Conservation (phyloP, 2,797 vertebrate genomes). For the Aeoliscus strigatus region DNA sequence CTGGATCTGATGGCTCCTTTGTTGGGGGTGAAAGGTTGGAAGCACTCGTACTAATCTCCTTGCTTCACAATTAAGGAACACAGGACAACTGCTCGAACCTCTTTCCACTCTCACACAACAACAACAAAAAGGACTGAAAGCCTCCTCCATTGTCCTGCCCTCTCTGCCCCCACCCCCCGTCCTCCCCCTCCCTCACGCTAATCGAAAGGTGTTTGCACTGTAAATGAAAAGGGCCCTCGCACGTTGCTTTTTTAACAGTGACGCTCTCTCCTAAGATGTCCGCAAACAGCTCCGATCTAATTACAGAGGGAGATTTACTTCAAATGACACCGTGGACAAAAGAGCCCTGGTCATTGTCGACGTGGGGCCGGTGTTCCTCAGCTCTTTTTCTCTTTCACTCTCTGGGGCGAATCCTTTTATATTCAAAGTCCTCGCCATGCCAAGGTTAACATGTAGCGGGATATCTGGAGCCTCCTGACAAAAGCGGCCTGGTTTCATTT, state of each 20-base stretch:
- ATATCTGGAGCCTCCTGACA: constrained; percentile 68
- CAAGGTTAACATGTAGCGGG: constrained; percentile 71
- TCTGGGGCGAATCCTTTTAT: constrained; percentile 70
- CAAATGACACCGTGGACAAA: constrained; percentile 70
- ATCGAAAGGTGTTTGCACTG: constrained; percentile 84
- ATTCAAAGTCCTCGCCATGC: constrained; percentile 60
- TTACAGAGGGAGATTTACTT: constrained; percentile 77
- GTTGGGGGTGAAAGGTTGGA: constrained; percentile 90
- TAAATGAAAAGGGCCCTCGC: constrained; percentile 74
- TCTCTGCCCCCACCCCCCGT: too few relatives aligned
- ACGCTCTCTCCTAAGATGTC: constrained; percentile 66
- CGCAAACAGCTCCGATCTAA: constrained; percentile 79
- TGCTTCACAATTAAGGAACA: constrained; percentile 88
- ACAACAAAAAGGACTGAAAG: constrained; percentile 72
- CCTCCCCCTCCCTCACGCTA: constrained; percentile 51
- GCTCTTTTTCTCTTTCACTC: constrained; percentile 57
- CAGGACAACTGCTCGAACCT: constrained; percentile 76
- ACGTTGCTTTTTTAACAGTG: constrained; percentile 63
- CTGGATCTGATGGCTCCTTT: constrained; percentile 88
- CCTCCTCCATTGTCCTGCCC: constrained; percentile 53
- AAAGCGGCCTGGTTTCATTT: constrained; percentile 53
- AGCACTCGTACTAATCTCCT: constrained; percentile 88
- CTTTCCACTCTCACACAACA: constrained; percentile 69
- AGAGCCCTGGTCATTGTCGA: constrained; percentile 64
- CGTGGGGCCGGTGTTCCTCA: constrained; percentile 40